A percentile compares a stretch with the other conserved stretches of the same genome.
phyloP scores from a whole-genome alignment of 2,888 invertebrate genomes.

The Bellardia bayeri region DNA sequence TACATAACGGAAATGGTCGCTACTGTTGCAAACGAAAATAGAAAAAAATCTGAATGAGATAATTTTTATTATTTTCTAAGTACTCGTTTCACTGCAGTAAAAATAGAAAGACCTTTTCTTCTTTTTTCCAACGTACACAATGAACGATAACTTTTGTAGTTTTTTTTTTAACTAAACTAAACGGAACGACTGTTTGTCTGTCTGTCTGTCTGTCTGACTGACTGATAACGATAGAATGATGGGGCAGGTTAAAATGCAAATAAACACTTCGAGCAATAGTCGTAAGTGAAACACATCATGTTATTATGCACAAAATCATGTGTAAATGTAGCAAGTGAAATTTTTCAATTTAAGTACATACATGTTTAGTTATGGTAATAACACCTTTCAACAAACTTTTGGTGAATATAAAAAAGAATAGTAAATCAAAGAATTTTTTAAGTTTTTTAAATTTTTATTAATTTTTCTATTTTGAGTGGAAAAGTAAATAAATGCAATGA shows the following conservation, averaged over 20 bases:
- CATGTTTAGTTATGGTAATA: neutral
- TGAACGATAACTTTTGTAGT: conserved; percentile 5
- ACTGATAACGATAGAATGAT: neutral
- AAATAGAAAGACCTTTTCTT: conserved; percentile 37
- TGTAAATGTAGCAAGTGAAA: neutral
- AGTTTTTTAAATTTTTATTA: no score
- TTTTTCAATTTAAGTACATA: neutral
- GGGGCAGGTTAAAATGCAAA: neutral
- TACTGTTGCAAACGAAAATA: conserved; percentile 47
- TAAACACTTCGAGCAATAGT: neutral
- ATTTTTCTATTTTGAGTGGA: no score
- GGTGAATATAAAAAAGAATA: no score
- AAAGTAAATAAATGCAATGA: no score
- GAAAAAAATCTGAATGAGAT: conserved; percentile 65
- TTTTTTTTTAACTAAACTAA: conserved; percentile 2
- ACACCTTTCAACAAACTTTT: neutral
- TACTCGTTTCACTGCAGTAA: conserved; percentile 53
- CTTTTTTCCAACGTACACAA: neutral
- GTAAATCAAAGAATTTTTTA: no score
- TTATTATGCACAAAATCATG: neutral
- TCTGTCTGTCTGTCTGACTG: neutral
- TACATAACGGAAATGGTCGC: conserved; percentile 69
- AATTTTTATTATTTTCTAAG: conserved; percentile 72
- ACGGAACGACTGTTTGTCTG: neutral
- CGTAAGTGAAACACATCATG: neutral